Percentiles rank a stretch among this genome's conserved stretches.
Conservation (phyloP, 2,113 vertebrate genomes). For the Cryptoleucopteryx plumbea region DNA sequence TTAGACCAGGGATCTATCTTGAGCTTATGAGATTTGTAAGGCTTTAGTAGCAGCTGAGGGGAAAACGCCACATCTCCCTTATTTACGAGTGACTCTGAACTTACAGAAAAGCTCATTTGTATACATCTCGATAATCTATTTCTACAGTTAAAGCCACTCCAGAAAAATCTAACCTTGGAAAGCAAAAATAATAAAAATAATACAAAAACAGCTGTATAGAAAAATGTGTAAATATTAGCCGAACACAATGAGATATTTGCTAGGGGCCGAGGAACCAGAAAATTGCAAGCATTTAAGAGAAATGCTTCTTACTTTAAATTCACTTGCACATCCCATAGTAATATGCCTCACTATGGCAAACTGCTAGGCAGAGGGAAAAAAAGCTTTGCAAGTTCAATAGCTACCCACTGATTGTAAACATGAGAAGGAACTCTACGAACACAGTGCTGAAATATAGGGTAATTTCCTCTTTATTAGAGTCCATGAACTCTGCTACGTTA, state of each 20-base stretch:
- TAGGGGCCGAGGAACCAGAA: constrained; percentile 34
- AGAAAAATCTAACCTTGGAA: constrained; percentile 25
- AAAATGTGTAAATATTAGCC: constrained; percentile 57
- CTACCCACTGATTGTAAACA: constrained; percentile 52
- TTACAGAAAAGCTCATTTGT: constrained; percentile 44
- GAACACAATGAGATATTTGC: constrained; percentile 57
- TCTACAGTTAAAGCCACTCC: constrained; percentile 29
- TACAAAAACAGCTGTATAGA: constrained; percentile 17
- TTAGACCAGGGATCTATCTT: constrained; percentile 50
- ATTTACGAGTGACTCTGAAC: constrained; percentile 56
- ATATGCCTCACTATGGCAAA: constrained; percentile 13
- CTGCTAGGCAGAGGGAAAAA: constrained; percentile 3
- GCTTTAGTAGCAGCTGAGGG: neutral
- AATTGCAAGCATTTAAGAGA: constrained; percentile 70
- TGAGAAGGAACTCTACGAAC: constrained; percentile 34
- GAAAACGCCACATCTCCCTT: constrained; percentile 20
- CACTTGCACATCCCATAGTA: constrained; percentile 15
- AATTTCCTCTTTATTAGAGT: constrained; percentile 61
- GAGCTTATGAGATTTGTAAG: constrained; percentile 46
- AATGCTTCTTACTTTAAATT: constrained; percentile 66
- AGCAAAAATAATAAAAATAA: constrained; percentile 32
- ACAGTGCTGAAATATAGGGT: constrained; percentile 53
- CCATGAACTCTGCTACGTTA: constrained; percentile 35
- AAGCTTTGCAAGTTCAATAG: constrained; percentile 54
- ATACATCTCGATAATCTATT: constrained; percentile 39